Conservation (phyloP, 2,888 invertebrate genomes). For the Ophion obscuratus region DNA sequence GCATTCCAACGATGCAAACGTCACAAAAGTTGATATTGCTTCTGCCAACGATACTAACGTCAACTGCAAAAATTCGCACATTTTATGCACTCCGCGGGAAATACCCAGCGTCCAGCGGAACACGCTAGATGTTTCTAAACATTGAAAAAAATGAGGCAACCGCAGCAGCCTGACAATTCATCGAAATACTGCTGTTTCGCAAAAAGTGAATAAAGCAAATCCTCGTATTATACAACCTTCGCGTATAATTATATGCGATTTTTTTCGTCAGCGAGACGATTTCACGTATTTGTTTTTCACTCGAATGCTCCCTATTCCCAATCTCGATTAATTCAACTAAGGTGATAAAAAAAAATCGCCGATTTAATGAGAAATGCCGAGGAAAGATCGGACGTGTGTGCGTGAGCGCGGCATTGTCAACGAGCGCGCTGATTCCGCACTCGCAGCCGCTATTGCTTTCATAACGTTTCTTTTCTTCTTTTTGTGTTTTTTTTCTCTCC, state of each 20-base stretch:
- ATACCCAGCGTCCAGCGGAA: no score
- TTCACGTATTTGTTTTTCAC: slow-evolving; percentile 11
- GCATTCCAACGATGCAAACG: not conserved
- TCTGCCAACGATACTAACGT: no score
- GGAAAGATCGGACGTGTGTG: slow-evolving; percentile 39
- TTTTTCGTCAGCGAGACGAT: slow-evolving; percentile 12
- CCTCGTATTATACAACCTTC: not conserved
- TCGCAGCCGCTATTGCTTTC: slow-evolving; percentile 77
- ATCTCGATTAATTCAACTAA: slow-evolving; percentile 52
- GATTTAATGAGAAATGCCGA: slow-evolving; percentile 57
- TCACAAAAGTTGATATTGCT: no score
- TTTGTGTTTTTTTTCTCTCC: not conserved
- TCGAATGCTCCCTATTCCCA: slow-evolving; percentile 15
- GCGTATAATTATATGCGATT: not conserved
- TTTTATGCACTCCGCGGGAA: no score
- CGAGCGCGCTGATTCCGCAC: slow-evolving; percentile 56
- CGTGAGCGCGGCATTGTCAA: slow-evolving; percentile 20
- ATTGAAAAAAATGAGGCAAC: no score
- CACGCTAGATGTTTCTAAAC: no score
- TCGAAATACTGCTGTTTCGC: not conserved
- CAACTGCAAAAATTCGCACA: no score
- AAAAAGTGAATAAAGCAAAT: not conserved
- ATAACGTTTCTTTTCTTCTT: slow-evolving; percentile 76
- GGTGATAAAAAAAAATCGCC: slow-evolving; percentile 45
- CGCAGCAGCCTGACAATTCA: not conserved